Evolutionary conservation across 1,140 invertebrate species (phyloP).

Genomic region (Oryctes rhinoceros): DNA sequence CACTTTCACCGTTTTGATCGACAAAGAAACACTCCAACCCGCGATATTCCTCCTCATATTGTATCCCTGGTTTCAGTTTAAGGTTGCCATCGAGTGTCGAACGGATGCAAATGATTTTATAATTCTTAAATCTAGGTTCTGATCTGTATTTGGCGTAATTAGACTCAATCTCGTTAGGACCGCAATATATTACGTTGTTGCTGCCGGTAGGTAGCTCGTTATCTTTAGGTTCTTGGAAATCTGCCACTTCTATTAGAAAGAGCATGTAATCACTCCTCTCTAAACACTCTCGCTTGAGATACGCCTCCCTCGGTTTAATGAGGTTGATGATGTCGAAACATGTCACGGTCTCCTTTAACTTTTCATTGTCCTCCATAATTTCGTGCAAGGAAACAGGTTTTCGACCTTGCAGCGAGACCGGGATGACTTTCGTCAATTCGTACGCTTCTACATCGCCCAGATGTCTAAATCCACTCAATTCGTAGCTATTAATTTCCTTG

Average conservation of each 20-base stretch:
- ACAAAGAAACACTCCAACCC: neutral
- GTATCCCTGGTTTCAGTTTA: no score
- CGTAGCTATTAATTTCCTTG: neutral
- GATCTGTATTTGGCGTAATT: no score
- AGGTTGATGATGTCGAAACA: no score
- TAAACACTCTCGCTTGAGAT: neutral
- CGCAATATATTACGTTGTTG: no score
- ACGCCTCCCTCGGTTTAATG: no score
- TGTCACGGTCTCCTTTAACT: neutral
- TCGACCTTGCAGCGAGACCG: no score
- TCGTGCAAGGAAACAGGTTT: neutral
- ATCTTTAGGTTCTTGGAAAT: neutral
- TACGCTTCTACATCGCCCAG: neutral
- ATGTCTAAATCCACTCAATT: neutral
- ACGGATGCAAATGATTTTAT: no score
- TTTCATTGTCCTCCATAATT: neutral
- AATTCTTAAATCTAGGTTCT: no score
- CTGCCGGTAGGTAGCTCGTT: neutral
- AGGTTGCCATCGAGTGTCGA: no score
- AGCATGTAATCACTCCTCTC: neutral
- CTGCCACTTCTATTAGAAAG: neutral
- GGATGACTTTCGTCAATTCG: neutral
- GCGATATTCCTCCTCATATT: neutral
- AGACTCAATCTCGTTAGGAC: no score
- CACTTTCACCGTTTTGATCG: neutral